A percentile compares a stretch with the other conserved stretches of the same genome.
Conservation (phyloP, 2,797 vertebrate species). For the Poecilia picta region DNA sequence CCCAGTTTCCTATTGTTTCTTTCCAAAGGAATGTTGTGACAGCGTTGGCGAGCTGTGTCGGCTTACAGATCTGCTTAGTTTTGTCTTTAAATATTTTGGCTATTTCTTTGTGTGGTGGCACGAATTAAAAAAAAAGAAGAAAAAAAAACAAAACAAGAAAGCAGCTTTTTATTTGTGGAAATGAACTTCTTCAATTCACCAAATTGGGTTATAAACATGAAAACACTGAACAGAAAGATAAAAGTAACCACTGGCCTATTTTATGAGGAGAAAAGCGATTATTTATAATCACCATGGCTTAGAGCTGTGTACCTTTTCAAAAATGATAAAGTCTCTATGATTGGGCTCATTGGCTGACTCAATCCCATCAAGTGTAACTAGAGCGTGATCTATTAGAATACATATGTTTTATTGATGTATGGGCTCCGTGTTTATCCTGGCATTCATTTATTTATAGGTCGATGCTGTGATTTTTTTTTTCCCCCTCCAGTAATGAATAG, state of each 20-base stretch:
- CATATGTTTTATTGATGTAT: conserved; percentile 82
- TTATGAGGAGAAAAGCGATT: conserved; percentile 64
- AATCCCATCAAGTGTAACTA: conserved; percentile 77
- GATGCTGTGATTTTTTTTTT: conserved; percentile 73
- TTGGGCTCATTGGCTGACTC: conserved; percentile 72
- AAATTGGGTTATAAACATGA: conserved; percentile 38
- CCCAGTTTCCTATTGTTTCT: conserved; percentile 19
- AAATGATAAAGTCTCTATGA: conserved; percentile 65
- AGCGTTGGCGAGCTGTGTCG: conserved; percentile 28
- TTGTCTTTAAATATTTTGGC: conserved; percentile 2
- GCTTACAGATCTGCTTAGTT: conserved; percentile 17
- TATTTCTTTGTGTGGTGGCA: conserved; percentile 6
- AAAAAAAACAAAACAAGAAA: not conserved
- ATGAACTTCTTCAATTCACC: conserved; percentile 24
- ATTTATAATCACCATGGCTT: conserved; percentile 66
- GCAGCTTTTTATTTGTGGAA: conserved; percentile 20
- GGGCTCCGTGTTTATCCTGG: conserved; percentile 75
- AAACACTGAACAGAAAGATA: conserved; percentile 27
- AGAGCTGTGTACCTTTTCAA: conserved; percentile 58
- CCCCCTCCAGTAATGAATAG: conserved; percentile 79
- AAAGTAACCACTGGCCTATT: conserved; percentile 62
- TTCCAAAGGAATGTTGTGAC: conserved; percentile 25
- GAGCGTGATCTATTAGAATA: conserved; percentile 81
- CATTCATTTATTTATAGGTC: conserved; percentile 82
- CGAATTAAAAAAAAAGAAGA: not conserved